Percentiles rank a stretch among this genome's conserved stretches.
phyloP scores from a whole-genome alignment of 2,797 vertebrate species.

The Malacoraja senta region DNA sequence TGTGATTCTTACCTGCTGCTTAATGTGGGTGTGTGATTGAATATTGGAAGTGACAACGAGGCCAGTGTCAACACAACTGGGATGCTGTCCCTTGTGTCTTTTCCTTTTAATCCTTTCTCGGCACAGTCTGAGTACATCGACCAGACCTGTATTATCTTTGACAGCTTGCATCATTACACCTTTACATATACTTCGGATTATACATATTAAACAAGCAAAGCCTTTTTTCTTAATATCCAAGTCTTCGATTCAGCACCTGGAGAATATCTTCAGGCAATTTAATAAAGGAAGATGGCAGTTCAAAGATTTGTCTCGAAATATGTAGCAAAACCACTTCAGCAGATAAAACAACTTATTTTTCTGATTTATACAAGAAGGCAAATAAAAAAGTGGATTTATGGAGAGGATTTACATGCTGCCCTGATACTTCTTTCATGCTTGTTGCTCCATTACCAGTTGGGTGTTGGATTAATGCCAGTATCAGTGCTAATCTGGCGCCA shows the following conservation, averaged over 20 bases:
- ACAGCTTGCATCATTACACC: background rate
- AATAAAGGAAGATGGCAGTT: conserved; percentile 28
- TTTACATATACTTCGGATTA: conserved; percentile 15
- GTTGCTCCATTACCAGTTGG: background rate
- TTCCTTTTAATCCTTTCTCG: background rate
- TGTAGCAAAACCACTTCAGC: background rate
- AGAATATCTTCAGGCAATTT: conserved; percentile 2
- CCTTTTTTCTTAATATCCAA: conserved; percentile 12
- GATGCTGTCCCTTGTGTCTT: conserved; percentile 1
- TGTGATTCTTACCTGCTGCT: background rate
- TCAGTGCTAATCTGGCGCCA: conserved; percentile 9
- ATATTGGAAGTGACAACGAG: background rate
- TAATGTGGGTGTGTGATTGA: background rate
- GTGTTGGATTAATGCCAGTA: background rate
- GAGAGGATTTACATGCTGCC: background rate
- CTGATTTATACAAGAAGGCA: conserved; percentile 31
- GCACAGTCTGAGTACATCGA: background rate
- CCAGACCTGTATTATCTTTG: background rate
- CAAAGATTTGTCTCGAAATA: conserved; percentile 26
- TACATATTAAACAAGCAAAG: background rate
- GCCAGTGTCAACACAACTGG: background rate
- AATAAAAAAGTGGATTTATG: conserved; percentile 11
- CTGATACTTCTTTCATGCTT: background rate
- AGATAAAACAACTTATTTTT: conserved; percentile 28
- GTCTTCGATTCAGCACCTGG: background rate